phyloP scores from a whole-genome alignment of 2,888 invertebrate species.

The Horisme vitalbata region DNA sequence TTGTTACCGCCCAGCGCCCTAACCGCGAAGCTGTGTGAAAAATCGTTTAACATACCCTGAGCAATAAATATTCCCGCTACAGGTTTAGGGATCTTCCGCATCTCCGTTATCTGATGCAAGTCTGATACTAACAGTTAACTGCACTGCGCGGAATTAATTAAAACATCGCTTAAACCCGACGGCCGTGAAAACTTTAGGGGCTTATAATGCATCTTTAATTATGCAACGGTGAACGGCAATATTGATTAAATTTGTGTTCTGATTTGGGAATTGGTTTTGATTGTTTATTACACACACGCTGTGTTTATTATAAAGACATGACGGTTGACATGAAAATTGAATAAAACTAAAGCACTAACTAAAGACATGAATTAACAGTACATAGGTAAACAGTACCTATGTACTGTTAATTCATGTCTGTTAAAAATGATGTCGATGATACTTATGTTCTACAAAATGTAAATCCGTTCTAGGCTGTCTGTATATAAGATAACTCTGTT shows the following conservation, averaged over 20 bases:
- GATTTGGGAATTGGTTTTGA: neutral
- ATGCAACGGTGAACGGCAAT: slow-evolving; percentile 12
- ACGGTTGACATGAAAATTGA: too few relatives aligned
- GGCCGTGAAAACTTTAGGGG: slow-evolving; percentile 22
- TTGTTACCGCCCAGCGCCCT: neutral
- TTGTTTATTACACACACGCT: too few relatives aligned
- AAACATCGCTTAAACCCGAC: slow-evolving; percentile 39
- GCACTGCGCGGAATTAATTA: slow-evolving; percentile 43
- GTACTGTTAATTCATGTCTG: too few relatives aligned
- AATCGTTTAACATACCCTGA: slow-evolving; percentile 11
- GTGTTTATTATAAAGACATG: too few relatives aligned
- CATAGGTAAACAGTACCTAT: too few relatives aligned
- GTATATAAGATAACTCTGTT: too few relatives aligned
- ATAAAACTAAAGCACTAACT: too few relatives aligned
- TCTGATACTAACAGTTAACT: slow-evolving; percentile 44
- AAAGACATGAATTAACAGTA: too few relatives aligned
- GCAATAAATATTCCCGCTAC: slow-evolving; percentile 22
- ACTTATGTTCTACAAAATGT: too few relatives aligned
- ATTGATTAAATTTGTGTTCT: slow-evolving; percentile 2
- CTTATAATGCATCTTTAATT: slow-evolving; percentile 16
- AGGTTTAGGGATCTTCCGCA: slow-evolving; percentile 16
- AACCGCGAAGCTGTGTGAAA: slow-evolving; percentile 9
- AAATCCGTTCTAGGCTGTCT: too few relatives aligned
- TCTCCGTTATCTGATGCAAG: slow-evolving; percentile 18
- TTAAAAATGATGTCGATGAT: too few relatives aligned